Evolutionary conservation across 2,113 vertebrate species (phyloP).

Genomic region (Carassius gibelio): DNA sequence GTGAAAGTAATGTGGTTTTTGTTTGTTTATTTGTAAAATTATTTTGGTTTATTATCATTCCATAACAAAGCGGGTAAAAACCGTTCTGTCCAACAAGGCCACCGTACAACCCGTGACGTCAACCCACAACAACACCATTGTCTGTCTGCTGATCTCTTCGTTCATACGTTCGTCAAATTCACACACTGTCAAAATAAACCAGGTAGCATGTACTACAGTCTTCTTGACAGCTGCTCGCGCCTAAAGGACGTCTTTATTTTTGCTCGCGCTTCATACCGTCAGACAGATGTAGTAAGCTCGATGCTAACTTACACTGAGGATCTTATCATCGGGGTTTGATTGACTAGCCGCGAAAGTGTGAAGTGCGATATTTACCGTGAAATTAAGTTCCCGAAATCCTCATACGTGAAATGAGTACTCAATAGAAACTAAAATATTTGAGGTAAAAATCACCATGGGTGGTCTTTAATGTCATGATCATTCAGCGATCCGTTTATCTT

Average conservation of each 20-base stretch:
- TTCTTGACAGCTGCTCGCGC: not conserved
- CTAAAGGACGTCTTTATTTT: not conserved
- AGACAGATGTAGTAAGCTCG: not conserved
- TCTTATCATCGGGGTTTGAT: not conserved
- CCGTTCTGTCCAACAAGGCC: constrained; percentile 22
- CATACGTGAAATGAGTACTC: not conserved
- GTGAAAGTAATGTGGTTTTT: too few species aligned
- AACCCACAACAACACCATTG: constrained; percentile 63
- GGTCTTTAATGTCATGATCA: not conserved
- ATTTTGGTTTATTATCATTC: too few species aligned
- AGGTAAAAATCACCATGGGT: not conserved
- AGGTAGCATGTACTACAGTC: not conserved
- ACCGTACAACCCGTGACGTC: constrained; percentile 67
- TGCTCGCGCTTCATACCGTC: not conserved
- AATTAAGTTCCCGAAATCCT: not conserved
- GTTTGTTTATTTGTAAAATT: too few species aligned
- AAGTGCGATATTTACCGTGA: not conserved
- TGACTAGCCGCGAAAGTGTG: not conserved
- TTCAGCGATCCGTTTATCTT: not conserved
- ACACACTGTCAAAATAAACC: not conserved
- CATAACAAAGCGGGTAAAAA: not conserved
- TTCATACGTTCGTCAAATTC: constrained; percentile 7
- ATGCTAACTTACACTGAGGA: not conserved
- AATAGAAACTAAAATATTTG: not conserved
- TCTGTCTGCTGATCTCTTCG: not conserved